Evolutionary conservation across 2,797 vertebrate species (phyloP).

Genomic region (Sebastes diploproa): DNA sequence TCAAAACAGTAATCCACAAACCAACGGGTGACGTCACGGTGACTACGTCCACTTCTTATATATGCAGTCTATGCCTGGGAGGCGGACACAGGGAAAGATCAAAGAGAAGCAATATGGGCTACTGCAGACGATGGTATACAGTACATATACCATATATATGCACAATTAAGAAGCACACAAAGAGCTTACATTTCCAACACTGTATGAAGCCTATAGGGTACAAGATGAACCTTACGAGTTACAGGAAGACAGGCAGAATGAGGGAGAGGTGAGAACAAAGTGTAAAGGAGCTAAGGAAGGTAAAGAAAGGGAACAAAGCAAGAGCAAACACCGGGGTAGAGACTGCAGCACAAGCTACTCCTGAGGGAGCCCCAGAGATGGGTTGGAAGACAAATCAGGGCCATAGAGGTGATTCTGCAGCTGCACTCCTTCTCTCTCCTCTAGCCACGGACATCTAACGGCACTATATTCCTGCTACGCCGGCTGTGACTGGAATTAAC

Average conservation of each 20-base stretch:
- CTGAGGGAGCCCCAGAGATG: slow-evolving; percentile 61
- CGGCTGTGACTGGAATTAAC: slow-evolving; percentile 30
- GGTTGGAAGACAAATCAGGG: slow-evolving; percentile 71
- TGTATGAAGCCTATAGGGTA: background rate
- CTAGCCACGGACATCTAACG: background rate
- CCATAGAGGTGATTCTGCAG: slow-evolving; percentile 72
- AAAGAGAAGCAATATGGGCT: background rate
- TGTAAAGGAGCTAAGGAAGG: background rate
- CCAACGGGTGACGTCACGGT: background rate
- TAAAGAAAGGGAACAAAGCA: slow-evolving; percentile 52
- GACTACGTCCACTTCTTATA: background rate
- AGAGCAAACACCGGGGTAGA: slow-evolving; percentile 53
- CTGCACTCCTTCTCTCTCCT: slow-evolving; percentile 53
- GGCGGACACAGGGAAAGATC: background rate
- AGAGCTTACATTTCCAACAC: slow-evolving; percentile 17
- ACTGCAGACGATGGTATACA: background rate
- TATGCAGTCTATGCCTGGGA: background rate
- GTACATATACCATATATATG: background rate
- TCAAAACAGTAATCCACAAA: background rate
- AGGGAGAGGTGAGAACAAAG: slow-evolving; percentile 11
- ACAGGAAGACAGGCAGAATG: background rate
- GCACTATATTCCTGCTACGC: background rate
- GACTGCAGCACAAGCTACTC: slow-evolving; percentile 66
- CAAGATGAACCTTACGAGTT: slow-evolving; percentile 14
- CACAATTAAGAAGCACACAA: slow-evolving; percentile 21